Evolutionary conservation across 2,888 invertebrate genomes (phyloP).

Genomic region (Sphaerophoria rueppellii): DNA sequence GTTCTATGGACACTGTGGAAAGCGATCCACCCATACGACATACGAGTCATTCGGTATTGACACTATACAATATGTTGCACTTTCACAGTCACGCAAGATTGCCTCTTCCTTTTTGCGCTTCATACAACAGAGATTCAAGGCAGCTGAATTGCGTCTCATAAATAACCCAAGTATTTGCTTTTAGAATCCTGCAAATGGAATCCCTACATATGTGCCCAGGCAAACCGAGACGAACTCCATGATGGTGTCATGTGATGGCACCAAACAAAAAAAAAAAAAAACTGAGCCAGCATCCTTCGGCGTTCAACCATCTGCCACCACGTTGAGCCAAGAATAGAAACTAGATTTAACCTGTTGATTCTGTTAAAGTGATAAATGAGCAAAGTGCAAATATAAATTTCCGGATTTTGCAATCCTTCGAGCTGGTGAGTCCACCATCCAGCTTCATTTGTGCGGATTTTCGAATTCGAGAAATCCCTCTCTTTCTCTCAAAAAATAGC

Average conservation of each 20-base stretch:
- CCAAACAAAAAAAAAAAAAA: no score
- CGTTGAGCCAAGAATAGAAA: conserved; percentile 31
- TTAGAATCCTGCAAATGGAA: conserved; percentile 37
- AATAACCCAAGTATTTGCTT: conserved; percentile 63
- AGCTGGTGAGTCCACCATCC: not conserved
- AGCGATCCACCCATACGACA: not conserved
- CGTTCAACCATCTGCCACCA: conserved; percentile 45
- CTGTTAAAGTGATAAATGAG: conserved; percentile 70
- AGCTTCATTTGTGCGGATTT: conserved; percentile 2
- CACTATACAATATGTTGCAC: conserved; percentile 55
- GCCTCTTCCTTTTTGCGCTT: conserved; percentile 1
- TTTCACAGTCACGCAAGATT: conserved; percentile 49
- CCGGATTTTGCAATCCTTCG: not conserved
- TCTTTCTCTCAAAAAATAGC: conserved; percentile 12
- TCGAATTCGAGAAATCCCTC: not conserved
- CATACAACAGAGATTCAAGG: not conserved
- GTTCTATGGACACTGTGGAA: not conserved
- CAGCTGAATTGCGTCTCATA: conserved; percentile 60
- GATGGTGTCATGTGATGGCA: conserved; percentile 16
- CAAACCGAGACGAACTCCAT: not conserved
- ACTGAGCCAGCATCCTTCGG: not conserved
- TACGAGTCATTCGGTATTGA: conserved; percentile 36
- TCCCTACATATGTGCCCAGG: conserved; percentile 17
- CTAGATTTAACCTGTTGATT: conserved; percentile 67
- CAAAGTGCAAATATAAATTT: conserved; percentile 61